Evolutionary conservation across 1,140 invertebrate species (phyloP), one percentile per base, ranked within the genome.

Genomic region (Trichonephila inaurata): DNA sequence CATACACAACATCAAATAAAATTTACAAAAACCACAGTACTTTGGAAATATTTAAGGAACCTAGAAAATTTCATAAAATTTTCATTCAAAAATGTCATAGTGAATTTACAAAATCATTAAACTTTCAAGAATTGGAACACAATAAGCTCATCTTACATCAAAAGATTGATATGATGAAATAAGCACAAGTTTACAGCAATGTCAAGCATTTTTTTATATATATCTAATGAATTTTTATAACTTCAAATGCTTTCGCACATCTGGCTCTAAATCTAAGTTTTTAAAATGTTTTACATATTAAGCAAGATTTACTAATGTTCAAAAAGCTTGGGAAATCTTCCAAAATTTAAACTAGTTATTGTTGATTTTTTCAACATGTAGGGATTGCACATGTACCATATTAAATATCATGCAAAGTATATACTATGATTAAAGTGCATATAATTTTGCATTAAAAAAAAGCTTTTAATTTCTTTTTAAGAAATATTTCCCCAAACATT

Each of bases 71-170:
- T 58, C 24, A 40, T 40, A 64, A 88, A 88, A 64, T 64, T 88
- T 88, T 66, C 86, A 21, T 88, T 88, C 62, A 88, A 64, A 88
- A 88, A 88, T 19, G 61, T 58, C 33, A 7, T 18, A 28, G 28
- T 89, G 44, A 28, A 89, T 19, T 21, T 89, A 89, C 40, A 69
- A 89, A 89, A 89, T 72, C 61, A 89, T 77, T 18, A n/a, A 89
- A 60, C 40, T 58, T 77, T 89, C 21, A 72, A 72, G n/a, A 72
- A 89, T 28, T 77, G 61, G 28, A 89, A 89, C 88, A 89, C 33
- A 88, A 88, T 88, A 89, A 89, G 88, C 88, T 89, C 88, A 72
- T 88, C 10, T 60, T 89, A 72, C 66, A 89, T 89, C 51, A 8
- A 88, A 64, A 64, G 28, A 66, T 18, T 89, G 88, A 89, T 89